Evolutionary conservation across 2,113 vertebrate species (phyloP), one percentile per base, ranked within the genome.

Genomic region (Formicarius rufipectus): DNA sequence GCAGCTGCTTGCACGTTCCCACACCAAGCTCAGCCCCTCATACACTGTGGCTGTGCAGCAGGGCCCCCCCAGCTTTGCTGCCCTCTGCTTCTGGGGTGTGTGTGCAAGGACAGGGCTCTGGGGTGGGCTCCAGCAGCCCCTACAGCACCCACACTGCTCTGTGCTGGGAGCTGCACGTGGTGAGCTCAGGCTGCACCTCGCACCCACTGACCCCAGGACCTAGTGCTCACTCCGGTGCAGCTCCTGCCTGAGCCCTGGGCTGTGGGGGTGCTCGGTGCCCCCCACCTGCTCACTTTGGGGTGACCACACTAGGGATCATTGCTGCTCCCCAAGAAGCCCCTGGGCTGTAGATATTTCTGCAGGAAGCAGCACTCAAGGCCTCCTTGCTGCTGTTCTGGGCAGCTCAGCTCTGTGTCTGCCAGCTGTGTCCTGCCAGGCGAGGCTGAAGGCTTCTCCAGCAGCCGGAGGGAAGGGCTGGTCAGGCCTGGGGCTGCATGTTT

Each of bases 381-480:
- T 67, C 52, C 44, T 50, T 3, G 47, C 53, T 39, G 55, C 68
- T 74, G 11, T 21, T 67, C 0, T 19, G 44, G 42, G 73, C 76
- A 27, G 50, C 82, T 83, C 50, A 47, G 20, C 60, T 4, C 4
- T 14, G 7, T 0, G 10, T 59, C 52, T 24, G 72, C 27, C 0
- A 4, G 31, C 78, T 24, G 22, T 6, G 40, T 73, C 77, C 68
- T 28, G 39, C 67, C 42, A 5, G 47, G 3, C 2, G 58, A 68
- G 83, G 79, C 73, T 3, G 18, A 82, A 89, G 77, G 77, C 40
- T 93, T 45, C 58, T 69, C 33, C 1, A 1, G 75, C 64, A 63
- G 93, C 77, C 9, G 24, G 85, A 90, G 90, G 86, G 91, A 94
- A 94, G 88, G 90, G 85, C 85, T 71, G 21, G 42, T n/a, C 47